Evolutionary conservation across 2,888 invertebrate genomes (phyloP).

Genomic region (Chloroclystis v-ata): DNA sequence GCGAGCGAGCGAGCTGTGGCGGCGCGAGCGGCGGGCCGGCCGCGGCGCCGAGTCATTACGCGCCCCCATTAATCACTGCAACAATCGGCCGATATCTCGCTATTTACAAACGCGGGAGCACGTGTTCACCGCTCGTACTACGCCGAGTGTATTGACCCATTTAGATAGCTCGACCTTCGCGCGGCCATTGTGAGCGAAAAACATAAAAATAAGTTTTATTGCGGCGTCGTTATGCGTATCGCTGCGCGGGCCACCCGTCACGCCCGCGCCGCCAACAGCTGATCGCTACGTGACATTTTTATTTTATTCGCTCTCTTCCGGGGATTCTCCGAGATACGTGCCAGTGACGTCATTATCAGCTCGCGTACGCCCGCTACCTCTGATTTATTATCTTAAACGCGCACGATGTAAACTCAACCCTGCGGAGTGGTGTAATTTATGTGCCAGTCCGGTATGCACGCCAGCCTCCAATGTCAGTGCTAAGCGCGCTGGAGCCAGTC

Average conservation of each 20-base stretch:
- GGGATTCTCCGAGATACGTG: slow-evolving; percentile 76
- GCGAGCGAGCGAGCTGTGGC: slow-evolving; percentile 58
- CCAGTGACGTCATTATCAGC: slow-evolving; percentile 74
- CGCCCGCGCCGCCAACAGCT: slow-evolving; percentile 70
- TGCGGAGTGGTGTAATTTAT: slow-evolving; percentile 56
- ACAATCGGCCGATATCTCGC: slow-evolving; percentile 79
- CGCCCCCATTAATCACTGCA: slow-evolving; percentile 78
- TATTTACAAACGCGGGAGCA: slow-evolving; percentile 78
- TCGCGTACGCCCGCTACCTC: slow-evolving; percentile 55
- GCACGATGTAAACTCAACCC: slow-evolving; percentile 52
- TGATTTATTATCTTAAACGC: slow-evolving; percentile 70
- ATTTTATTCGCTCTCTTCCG: slow-evolving; percentile 77
- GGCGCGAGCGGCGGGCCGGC: slow-evolving; percentile 30
- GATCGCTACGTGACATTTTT: slow-evolving; percentile 79
- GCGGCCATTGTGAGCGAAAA: slow-evolving; percentile 79
- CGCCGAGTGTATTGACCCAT: slow-evolving; percentile 78
- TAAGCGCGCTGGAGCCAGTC: slow-evolving; percentile 36
- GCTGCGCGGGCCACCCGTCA: slow-evolving; percentile 61
- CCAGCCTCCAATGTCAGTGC: slow-evolving; percentile 51
- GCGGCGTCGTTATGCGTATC: slow-evolving; percentile 77
- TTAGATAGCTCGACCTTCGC: slow-evolving; percentile 79
- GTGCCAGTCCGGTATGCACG: slow-evolving; percentile 34
- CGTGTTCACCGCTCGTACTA: slow-evolving; percentile 75
- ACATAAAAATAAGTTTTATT: slow-evolving; percentile 79
- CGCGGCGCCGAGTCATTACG: slow-evolving; percentile 70